These are phyloP conservation scores for Mustela lutreola DNA, from an alignment of 2,113 vertebrate species.

Conservation along the genomic window DNA sequence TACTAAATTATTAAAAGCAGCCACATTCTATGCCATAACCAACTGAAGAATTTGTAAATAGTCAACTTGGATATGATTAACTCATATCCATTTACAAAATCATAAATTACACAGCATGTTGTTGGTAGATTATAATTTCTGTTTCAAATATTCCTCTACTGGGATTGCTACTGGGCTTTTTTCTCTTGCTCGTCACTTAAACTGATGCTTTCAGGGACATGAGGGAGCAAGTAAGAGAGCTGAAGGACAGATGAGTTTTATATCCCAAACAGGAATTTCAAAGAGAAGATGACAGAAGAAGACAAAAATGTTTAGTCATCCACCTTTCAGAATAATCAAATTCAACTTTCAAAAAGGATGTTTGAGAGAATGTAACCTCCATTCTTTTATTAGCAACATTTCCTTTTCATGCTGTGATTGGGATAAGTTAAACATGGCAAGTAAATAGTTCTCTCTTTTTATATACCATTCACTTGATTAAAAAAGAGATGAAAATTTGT, in stretches of 20 bases:
- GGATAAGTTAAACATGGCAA: neutral
- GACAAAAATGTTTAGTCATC: neutral
- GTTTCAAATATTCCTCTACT: neutral
- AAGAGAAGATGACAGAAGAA: neutral
- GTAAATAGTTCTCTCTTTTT: neutral
- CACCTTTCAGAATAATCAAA: neutral
- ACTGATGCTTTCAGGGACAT: neutral
- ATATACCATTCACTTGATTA: neutral
- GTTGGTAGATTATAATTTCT: neutral
- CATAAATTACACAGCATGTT: neutral
- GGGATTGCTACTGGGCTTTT: neutral
- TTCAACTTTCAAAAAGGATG: neutral
- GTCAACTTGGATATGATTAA: neutral
- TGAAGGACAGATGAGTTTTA: neutral
- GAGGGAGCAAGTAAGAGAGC: neutral
- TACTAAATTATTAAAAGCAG: neutral
- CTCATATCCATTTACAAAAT: constrained; percentile 2
- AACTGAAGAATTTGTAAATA: constrained; percentile 42
- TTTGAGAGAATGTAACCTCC: neutral
- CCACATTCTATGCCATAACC: neutral
- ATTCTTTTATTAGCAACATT: neutral
- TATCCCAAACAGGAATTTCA: constrained; percentile 11
- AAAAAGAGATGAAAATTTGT: neutral
- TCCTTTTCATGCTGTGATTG: neutral
- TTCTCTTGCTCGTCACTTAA: neutral